Percentiles rank a stretch among this genome's conserved stretches.
Evolutionary conservation across 2,888 invertebrate species (phyloP).

Genomic region (Glomeris marginata): DNA sequence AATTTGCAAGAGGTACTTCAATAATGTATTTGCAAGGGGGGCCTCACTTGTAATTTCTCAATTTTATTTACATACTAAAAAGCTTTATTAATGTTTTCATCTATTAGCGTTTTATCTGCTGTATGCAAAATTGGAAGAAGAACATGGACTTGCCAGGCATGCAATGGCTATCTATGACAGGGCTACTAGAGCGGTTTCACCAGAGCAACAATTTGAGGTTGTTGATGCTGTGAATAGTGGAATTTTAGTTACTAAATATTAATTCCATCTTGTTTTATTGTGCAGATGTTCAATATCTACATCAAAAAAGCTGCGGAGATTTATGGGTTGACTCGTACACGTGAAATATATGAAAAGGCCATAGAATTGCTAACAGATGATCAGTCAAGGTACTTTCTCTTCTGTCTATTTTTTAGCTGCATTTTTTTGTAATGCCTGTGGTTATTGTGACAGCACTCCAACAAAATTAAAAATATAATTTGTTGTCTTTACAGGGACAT

Average conservation of each 20-base stretch:
- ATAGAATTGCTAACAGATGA: slow-evolving; percentile 84
- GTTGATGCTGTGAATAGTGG: slow-evolving; percentile 7
- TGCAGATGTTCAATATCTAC: slow-evolving; percentile 89
- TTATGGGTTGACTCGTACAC: slow-evolving; percentile 90
- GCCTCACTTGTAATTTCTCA: neutral
- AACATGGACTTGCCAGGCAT: slow-evolving; percentile 91
- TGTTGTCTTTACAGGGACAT: slow-evolving; percentile 50
- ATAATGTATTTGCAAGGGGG: neutral
- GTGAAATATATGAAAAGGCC: slow-evolving; percentile 96
- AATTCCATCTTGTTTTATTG: slow-evolving; percentile 12
- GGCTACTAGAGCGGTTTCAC: slow-evolving; percentile 78
- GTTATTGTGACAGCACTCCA: too few relatives aligned
- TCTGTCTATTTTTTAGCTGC: neutral
- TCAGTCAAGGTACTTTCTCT: slow-evolving; percentile 44
- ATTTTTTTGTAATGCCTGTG: neutral
- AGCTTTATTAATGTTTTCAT: neutral
- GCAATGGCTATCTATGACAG: slow-evolving; percentile 99
- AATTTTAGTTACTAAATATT: neutral
- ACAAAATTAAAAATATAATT: neutral
- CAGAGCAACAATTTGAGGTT: slow-evolving; percentile 83
- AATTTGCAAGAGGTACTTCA: slow-evolving; percentile 67
- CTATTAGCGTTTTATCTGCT: slow-evolving; percentile 62
- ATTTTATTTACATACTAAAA: neutral
- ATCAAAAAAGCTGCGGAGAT: slow-evolving; percentile 96
- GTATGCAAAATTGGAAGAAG: slow-evolving; percentile 97